Evolutionary conservation across 2,888 invertebrate genomes (phyloP).

Genomic region (Machimus rusticus): DNA sequence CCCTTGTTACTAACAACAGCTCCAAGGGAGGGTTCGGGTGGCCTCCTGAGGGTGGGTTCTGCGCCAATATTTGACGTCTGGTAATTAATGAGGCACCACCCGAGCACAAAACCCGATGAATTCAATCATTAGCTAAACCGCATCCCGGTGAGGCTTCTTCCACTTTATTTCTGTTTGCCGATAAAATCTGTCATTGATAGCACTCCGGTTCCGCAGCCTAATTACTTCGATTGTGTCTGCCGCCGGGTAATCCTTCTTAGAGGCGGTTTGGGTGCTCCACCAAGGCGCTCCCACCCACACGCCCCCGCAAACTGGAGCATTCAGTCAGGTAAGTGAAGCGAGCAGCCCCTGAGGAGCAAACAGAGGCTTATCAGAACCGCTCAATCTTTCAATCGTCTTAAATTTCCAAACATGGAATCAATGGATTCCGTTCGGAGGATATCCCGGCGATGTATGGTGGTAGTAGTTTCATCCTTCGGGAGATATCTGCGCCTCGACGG

Average conservation of each 20-base stretch:
- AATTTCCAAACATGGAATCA: conserved; percentile 27
- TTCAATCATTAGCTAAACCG: not conserved
- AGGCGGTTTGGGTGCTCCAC: not conserved
- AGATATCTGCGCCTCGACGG: not conserved
- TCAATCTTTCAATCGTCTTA: conserved; percentile 28
- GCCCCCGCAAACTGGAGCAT: not conserved
- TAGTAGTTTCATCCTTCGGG: not conserved
- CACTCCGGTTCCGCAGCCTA: not conserved
- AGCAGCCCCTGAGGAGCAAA: not conserved
- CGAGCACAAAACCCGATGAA: conserved; percentile 1
- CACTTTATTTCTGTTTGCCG: not conserved
- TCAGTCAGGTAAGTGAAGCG: not conserved
- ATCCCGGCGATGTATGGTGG: not conserved
- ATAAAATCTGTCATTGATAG: conserved; percentile 25
- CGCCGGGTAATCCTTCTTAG: not conserved
- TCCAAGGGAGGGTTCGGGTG: not conserved
- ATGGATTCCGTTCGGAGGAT: conserved; percentile 2
- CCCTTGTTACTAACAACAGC: not conserved
- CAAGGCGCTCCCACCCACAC: not conserved
- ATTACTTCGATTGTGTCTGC: conserved; percentile 18
- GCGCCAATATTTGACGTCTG: conserved; percentile 4
- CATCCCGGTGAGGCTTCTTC: not conserved
- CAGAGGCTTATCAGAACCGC: conserved; percentile 8
- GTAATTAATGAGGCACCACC: conserved; percentile 4
- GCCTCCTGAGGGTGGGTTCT: not conserved